Base-by-base conservation (phyloP, 1,140 invertebrate genomes). In the Drosophila baimaii region DNA sequence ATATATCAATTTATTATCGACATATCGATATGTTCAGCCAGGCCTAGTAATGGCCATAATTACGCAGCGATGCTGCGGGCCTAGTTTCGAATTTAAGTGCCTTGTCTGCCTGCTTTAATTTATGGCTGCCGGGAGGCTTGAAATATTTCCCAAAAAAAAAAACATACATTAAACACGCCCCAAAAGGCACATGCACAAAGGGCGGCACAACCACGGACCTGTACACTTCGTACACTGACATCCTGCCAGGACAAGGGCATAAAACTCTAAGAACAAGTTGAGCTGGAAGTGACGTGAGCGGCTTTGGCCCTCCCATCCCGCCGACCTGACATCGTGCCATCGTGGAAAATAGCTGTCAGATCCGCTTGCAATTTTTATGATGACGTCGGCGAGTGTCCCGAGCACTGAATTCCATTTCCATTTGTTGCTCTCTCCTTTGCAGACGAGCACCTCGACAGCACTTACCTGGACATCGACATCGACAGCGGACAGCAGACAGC, bases 391-490 rank as follows among this genome's bases (percentile, higher is more conserved):
- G 43, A 47, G 43, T 69, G 62, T 43, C 35, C 25, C 15, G 21
- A 44, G 29, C 62, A 43, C 41, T 64, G 43, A 68, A 37, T 70
- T 25, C 41, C 65, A 25, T 66, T 43, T 52, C 33, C 52, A 23
- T 33, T 37, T 56, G 43, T 65, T 64, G 25, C 33, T 51, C 19
- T 35, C 15, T 39, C 25, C 15, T 29, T 81, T 78, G 56, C 78
- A 86, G 82, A 47, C 47, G 25, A 64, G 63, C 54, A 66, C 66
- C 64, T 85, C 75, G 69, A 74, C 56, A 64, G 79, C 46, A 68
- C 65, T 47, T 35, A 44, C 61, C 64, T 63, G 44, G 59, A 52
- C n/a, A n/a, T 47, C 81, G 23, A 74, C 68, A 58, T 33, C 9
- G 62, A 37, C 17, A 31, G 56, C n/a, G n/a, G 23, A 62, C 5